A percentile compares a stretch with the other conserved stretches of the same genome.
Evolutionary conservation across 2,113 vertebrate species (phyloP).

Genomic region (Laterallus jamaicensis): DNA sequence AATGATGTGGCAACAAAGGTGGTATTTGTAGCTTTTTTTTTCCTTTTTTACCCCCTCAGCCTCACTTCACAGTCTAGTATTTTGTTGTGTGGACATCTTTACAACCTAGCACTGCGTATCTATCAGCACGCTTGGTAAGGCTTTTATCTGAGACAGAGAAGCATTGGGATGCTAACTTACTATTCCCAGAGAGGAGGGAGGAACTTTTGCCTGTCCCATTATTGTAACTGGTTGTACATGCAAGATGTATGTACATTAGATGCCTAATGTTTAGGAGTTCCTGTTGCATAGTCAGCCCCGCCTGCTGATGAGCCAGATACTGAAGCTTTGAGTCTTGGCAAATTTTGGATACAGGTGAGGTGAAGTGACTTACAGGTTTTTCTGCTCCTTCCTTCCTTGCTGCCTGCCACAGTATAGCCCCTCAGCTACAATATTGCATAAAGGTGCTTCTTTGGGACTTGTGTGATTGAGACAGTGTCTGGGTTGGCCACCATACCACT

Average conservation of each 20-base stretch:
- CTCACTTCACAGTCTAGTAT: background rate
- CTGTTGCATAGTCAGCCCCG: background rate
- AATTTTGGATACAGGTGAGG: background rate
- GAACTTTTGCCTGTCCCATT: background rate
- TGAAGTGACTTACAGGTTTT: background rate
- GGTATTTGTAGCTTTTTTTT: background rate
- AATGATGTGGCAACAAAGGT: background rate
- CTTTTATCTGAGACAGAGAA: background rate
- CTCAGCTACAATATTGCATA: background rate
- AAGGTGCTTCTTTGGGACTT: background rate
- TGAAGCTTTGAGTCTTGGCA: background rate
- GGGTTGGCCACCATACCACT: background rate
- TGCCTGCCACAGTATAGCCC: background rate
- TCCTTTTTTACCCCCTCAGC: rapidly evolving
- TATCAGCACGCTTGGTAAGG: background rate
- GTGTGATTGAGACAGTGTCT: rapidly evolving
- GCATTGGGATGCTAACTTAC: background rate
- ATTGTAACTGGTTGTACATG: rapidly evolving
- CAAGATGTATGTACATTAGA: too few relatives aligned
- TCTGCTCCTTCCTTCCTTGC: background rate
- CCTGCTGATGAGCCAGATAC: background rate
- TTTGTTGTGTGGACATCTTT: background rate
- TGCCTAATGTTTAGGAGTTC: background rate
- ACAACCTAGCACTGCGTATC: background rate
- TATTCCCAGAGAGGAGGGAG: background rate